Evolutionary conservation across 2,888 invertebrate genomes (phyloP).

Genomic region (Herminia tarsipennalis): DNA sequence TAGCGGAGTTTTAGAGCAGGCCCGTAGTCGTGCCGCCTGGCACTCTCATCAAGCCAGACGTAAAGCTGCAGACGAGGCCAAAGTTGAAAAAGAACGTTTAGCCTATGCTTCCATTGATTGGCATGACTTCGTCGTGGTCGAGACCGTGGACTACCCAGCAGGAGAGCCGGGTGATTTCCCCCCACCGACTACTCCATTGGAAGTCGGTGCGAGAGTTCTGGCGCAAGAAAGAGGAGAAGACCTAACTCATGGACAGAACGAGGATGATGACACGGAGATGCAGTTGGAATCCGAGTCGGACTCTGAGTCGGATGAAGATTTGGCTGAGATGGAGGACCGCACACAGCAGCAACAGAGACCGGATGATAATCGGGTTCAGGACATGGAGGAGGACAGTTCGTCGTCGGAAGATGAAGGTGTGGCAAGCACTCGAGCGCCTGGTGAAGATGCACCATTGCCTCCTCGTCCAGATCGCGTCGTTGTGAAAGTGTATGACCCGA

Average conservation of each 20-base stretch:
- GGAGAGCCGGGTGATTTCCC: constrained; percentile 98
- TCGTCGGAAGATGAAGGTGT: constrained; percentile 79
- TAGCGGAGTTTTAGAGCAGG: constrained; percentile 91
- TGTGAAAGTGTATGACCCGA: constrained; percentile 99
- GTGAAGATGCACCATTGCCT: constrained; percentile 90
- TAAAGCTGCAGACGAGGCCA: constrained; percentile 96
- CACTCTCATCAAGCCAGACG: constrained; percentile 97
- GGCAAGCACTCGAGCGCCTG: constrained; percentile 53
- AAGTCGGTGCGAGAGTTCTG: constrained; percentile 97
- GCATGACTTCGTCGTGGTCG: constrained; percentile 99
- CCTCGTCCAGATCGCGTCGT: constrained; percentile 97
- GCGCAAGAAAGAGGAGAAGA: constrained; percentile 92
- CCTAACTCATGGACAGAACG: constrained; percentile 68
- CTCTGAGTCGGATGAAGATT: constrained; percentile 70
- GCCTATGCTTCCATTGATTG: constrained; percentile 99
- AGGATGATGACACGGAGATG: constrained; percentile 94
- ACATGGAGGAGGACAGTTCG: constrained; percentile 96
- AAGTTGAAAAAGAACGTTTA: constrained; percentile 96
- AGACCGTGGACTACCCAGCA: constrained; percentile 99
- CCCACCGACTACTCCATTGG: constrained; percentile 98
- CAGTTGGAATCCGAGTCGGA: constrained; percentile 95
- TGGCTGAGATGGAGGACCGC: constrained; percentile 89
- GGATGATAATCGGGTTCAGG: constrained; percentile 88
- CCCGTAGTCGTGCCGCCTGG: constrained; percentile 98
- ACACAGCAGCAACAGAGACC: constrained; percentile 74